These are phyloP conservation scores for Bombycilla garrulus DNA, from an alignment of 2,113 vertebrate species.

Conservation along the genomic window DNA sequence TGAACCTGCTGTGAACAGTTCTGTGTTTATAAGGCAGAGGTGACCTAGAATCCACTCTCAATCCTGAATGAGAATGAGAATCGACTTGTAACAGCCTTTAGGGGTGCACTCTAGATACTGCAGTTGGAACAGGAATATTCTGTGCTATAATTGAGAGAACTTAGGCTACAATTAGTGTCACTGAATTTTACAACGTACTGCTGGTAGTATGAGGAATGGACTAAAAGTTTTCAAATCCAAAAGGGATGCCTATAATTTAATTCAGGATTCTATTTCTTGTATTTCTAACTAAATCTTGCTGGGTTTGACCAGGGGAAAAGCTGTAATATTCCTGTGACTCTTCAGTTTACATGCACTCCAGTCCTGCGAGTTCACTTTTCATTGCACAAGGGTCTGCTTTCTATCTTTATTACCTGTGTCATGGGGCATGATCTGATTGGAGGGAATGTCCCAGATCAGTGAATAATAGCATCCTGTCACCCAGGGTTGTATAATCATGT, in stretches of 20 bases:
- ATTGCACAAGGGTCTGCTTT: background rate
- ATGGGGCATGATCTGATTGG: background rate
- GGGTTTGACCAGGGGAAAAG: background rate
- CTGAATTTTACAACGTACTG: background rate
- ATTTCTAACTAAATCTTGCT: background rate
- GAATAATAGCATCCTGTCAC: background rate
- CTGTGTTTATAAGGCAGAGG: background rate
- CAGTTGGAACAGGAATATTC: background rate
- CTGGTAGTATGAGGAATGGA: background rate
- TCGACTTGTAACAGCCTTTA: background rate
- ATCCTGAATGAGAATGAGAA: background rate
- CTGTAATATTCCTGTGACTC: background rate
- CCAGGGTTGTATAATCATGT: background rate
- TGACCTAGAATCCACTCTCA: constrained; percentile 12
- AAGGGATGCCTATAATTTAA: background rate
- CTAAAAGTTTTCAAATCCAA: background rate
- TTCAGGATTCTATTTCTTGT: background rate
- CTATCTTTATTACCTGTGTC: background rate
- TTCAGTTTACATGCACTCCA: background rate
- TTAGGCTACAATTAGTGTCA: background rate
- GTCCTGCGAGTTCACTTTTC: background rate
- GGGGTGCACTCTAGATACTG: background rate
- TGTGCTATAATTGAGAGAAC: background rate
- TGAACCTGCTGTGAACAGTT: background rate
- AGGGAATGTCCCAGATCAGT: background rate